Conservation (phyloP, 2,113 vertebrate species). For the chimpanzee (Pan troglodytes) region DNA sequence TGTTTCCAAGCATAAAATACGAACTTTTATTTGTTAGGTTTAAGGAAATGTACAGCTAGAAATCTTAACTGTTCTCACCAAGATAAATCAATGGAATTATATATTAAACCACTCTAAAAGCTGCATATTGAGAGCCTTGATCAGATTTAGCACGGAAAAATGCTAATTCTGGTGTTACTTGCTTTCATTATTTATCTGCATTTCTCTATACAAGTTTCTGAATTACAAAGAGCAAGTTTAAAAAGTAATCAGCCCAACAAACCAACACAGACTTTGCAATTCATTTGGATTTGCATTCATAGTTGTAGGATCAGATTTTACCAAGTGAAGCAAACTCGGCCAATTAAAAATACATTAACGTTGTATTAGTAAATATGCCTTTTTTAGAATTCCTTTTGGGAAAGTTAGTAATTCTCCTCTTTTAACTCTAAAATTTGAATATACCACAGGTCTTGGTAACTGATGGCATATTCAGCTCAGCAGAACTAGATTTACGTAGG, state of each 20-base stretch:
- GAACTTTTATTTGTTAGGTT: background rate
- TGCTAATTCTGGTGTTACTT: background rate
- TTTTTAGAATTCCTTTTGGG: background rate
- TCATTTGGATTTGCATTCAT: background rate
- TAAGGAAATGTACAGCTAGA: slow-evolving; percentile 41
- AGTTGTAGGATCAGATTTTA: background rate
- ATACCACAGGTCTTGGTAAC: background rate
- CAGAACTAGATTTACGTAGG: background rate
- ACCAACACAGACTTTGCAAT: background rate
- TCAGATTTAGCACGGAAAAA: background rate
- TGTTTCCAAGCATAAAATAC: background rate
- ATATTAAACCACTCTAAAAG: background rate
- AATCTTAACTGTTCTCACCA: background rate
- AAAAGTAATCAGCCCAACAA: background rate
- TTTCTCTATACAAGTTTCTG: background rate
- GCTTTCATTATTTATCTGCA: slow-evolving; percentile 17
- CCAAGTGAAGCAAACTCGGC: background rate
- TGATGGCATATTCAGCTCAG: background rate
- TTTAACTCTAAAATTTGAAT: background rate
- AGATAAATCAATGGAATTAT: background rate
- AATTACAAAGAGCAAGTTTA: background rate
- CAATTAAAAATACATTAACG: background rate
- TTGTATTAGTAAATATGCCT: background rate
- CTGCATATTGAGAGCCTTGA: slow-evolving; percentile 11
- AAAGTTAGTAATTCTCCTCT: background rate